Conservation (phyloP, 1,140 invertebrate species). For the Leptonema lineaticorne region DNA sequence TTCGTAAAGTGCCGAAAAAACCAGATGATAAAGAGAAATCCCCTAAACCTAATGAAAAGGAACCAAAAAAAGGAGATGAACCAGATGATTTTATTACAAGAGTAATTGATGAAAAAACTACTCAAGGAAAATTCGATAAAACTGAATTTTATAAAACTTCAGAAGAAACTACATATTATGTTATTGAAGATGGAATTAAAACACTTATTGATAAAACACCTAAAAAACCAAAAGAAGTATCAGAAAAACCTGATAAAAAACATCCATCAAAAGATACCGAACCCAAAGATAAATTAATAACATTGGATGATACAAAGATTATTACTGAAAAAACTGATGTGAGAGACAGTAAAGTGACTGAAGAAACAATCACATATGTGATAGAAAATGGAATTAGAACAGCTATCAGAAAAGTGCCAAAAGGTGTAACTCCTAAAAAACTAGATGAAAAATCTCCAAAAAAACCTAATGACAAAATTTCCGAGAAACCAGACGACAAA, state of each 20-base stretch:
- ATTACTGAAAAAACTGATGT: neutral
- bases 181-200: slow-evolving; percentile 55
- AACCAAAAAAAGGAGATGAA: neutral
- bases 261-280: neutral
- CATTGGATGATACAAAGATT: neutral
- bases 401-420: slow-evolving; percentile 6
- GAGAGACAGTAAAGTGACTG: neutral
- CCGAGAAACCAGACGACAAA: slow-evolving; percentile 1
- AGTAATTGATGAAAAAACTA: slow-evolving; percentile 32
- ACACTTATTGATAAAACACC: slow-evolving; percentile 44
- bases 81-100: neutral
- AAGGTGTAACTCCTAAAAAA: neutral
- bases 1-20: slow-evolving; percentile 20
- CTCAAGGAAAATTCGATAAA: neutral
- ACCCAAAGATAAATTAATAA: neutral
- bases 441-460: neutral
- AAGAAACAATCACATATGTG: slow-evolving; percentile 21
- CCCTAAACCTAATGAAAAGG: slow-evolving; percentile 8
- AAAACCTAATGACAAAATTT: neutral
- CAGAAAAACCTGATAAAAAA: neutral
- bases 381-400: slow-evolving; percentile 38
- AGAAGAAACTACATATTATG: slow-evolving; percentile 41
- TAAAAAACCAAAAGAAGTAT: slow-evolving; percentile 7
- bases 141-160: neutral
- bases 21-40: slow-evolving; percentile 13